Conservation (phyloP, 2,888 invertebrate species). For the Ennomos quercinarius region DNA sequence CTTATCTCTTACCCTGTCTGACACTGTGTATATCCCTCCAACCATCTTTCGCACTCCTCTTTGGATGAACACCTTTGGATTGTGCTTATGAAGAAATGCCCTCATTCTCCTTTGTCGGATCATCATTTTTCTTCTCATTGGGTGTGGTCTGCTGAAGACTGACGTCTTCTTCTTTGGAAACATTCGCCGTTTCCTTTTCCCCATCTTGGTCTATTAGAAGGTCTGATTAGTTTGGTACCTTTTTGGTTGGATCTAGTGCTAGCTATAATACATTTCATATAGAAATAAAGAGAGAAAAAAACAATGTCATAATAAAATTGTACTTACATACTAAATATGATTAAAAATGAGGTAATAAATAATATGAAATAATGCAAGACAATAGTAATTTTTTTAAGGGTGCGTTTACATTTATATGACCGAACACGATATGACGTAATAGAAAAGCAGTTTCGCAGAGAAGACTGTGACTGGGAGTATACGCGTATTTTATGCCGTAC, state of each 20-base stretch:
- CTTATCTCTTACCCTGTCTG: conserved; percentile 67
- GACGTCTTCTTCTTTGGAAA: conserved; percentile 65
- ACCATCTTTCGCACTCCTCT: conserved; percentile 61
- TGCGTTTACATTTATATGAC: too few relatives aligned
- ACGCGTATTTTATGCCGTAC: too few relatives aligned
- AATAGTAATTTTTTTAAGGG: too few relatives aligned
- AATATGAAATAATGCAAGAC: too few relatives aligned
- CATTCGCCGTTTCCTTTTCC: conserved; percentile 57
- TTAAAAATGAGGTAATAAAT: too few relatives aligned
- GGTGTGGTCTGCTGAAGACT: conserved; percentile 68
- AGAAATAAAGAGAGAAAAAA: too few relatives aligned
- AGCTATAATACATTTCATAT: too few relatives aligned
- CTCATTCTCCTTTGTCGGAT: conserved; percentile 61
- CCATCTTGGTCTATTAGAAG: conserved; percentile 51
- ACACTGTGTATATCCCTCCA: conserved; percentile 63
- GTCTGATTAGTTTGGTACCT: not conserved
- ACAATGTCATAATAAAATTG: too few relatives aligned
- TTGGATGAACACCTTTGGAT: conserved; percentile 52
- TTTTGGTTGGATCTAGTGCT: conserved; percentile 6
- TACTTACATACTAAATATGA: too few relatives aligned
- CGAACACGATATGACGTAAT: too few relatives aligned
- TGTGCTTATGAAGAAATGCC: conserved; percentile 64
- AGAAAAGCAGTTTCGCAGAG: too few relatives aligned
- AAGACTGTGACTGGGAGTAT: too few relatives aligned
- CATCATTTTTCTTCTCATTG: conserved; percentile 65